Base-by-base conservation (phyloP, 2,888 invertebrate species). In the Dichetophora obliterata region DNA sequence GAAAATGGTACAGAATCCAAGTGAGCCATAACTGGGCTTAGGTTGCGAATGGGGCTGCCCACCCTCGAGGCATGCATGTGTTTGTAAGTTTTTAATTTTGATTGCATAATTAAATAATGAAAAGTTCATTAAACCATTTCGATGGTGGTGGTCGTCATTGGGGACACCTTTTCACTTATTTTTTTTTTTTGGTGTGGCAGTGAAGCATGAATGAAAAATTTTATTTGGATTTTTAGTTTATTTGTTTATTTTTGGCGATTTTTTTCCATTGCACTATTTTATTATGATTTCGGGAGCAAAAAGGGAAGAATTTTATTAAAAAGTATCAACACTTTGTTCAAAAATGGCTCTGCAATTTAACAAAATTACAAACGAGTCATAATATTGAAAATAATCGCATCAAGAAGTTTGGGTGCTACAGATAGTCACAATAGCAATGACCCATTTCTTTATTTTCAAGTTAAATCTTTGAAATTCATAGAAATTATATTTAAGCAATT, bases 171-270 rank as follows among this genome's bases (percentile, higher is more conserved):
- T 66, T 34, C 6, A 19, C n/a, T 2, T 22, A n/a, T 22, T 54
- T 50, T 11, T 6, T 19, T 22, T 34, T 71, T 2, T 19, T 14
- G 31, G 43, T 43, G 11, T 11, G 11, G 2, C 43, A 14, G 43
- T 43, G 43, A 43, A 43, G 43, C 11, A 11, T 43, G 1, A 11
- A 43, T 66, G 6, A 37, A 19, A 59, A 54, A 50, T 75, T 75
- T 75, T 68, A 75, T 68, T 75, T 68, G 75, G 68, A 75, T 75
- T 75, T 75, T 75, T 27, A 75, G 68, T 75, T 75, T 66, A 68
- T 59, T 71, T 43, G 43, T 14, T 43, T 43, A 43, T 43, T 43
- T 43, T 43, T 11, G 43, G 14, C 14, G 3, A 43, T 43, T 43
- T 43, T 43, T 43, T 11, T 37, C 5, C 37, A 6, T 11, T 14